These are phyloP conservation scores for Cydia fagiglandana DNA, from an alignment of 1,140 invertebrate genomes.

Conservation along the genomic window DNA sequence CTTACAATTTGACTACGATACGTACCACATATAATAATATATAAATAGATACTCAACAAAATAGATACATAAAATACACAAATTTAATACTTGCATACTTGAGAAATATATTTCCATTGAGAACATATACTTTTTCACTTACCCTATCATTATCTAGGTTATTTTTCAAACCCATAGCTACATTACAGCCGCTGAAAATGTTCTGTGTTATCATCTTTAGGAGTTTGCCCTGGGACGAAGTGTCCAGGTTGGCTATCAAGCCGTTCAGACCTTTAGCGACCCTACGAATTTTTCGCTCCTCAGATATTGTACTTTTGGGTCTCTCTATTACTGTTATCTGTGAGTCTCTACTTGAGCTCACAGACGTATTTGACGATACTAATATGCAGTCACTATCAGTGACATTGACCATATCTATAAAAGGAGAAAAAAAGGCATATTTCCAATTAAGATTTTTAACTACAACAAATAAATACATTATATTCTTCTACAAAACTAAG, in stretches of 20 bases:
- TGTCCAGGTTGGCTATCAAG: slow-evolving; percentile 55
- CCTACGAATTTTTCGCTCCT: slow-evolving; percentile 44
- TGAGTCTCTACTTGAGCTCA: slow-evolving; percentile 58
- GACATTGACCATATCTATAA: slow-evolving; percentile 60
- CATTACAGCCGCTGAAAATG: slow-evolving; percentile 57
- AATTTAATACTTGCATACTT: slow-evolving; percentile 3
- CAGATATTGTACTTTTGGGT: slow-evolving; percentile 36
- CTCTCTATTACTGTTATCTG: slow-evolving; percentile 58
- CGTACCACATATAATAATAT: no score
- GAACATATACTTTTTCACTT: slow-evolving; percentile 2
- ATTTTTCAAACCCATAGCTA: slow-evolving; percentile 31
- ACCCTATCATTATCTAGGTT: slow-evolving; percentile 33
- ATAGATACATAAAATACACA: slow-evolving; percentile 24
- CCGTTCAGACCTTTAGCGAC: slow-evolving; percentile 47
- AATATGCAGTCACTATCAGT: slow-evolving; percentile 45
- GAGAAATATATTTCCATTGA: background rate
- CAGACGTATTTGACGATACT: slow-evolving; percentile 49
- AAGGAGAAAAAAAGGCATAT: slow-evolving; percentile 30
- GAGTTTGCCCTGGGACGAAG: slow-evolving; percentile 52
- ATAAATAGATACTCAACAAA: background rate
- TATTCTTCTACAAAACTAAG: background rate
- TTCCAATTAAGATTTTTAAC: background rate
- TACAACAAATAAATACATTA: background rate
- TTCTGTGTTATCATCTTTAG: slow-evolving; percentile 62
- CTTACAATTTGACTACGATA: no score